These are phyloP conservation scores for Sympetrum striolatum DNA, from an alignment of 2,888 invertebrate species.

Conservation along the genomic window DNA sequence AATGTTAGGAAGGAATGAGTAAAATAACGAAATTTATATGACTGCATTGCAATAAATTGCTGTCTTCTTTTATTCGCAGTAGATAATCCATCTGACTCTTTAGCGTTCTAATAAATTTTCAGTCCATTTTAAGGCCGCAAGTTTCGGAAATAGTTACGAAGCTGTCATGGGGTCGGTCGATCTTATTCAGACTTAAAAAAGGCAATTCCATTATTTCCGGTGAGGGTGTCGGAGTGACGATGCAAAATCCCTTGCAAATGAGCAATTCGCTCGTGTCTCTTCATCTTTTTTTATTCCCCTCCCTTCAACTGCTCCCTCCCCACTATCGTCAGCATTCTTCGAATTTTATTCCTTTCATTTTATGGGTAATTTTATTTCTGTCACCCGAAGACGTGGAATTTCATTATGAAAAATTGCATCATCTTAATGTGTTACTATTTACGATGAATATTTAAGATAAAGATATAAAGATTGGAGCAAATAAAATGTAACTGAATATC, in stretches of 20 bases:
- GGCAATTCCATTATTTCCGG: neutral
- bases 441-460: neutral
- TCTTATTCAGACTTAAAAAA: neutral
- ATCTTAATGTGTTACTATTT: neutral
- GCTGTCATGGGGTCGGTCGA: neutral
- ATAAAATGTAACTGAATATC: neutral
- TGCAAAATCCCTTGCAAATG: neutral
- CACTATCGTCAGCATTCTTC: neutral
- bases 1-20: neutral
- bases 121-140: too few species aligned
- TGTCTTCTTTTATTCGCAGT: neutral
- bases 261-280: neutral
- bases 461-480: neutral
- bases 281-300: neutral
- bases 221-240: neutral
- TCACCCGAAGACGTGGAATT: conserved; percentile 8
- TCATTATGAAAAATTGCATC: neutral
- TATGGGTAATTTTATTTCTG: conserved; percentile 6
- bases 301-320: neutral
- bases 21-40: neutral
- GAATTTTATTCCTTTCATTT: neutral
- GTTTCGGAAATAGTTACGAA: neutral
- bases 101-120: too few species aligned
- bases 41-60: neutral
- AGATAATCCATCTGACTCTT: too few species aligned